Evolutionary conservation across 2,113 vertebrate species (phyloP).

Genomic region (Muntiacus muntjak): DNA sequence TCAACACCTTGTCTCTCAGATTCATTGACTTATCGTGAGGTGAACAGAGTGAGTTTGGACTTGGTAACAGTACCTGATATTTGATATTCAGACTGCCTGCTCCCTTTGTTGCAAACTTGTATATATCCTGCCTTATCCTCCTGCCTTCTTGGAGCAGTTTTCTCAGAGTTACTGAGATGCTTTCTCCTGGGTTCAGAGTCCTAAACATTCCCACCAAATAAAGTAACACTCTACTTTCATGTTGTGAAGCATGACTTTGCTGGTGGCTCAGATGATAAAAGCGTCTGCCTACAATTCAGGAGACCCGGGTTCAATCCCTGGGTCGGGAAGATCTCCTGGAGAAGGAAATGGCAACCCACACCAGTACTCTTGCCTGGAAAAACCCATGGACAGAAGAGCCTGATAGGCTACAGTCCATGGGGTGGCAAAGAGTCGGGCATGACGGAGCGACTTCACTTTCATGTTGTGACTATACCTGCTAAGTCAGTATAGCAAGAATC

Average conservation of each 20-base stretch:
- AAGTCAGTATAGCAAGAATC: not conserved
- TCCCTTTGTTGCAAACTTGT: not conserved
- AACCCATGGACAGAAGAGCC: accelerated
- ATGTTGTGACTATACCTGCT: not conserved
- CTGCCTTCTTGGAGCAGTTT: not conserved
- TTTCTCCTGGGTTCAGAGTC: not conserved
- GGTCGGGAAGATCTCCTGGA: not conserved
- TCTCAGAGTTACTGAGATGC: not conserved
- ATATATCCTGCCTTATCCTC: not conserved
- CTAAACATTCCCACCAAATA: not conserved
- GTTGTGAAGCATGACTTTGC: not conserved
- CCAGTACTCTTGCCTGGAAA: not conserved
- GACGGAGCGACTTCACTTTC: not conserved
- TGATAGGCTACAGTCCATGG: not conserved
- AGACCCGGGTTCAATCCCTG: not conserved
- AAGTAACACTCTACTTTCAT: not conserved
- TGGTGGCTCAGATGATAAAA: not conserved
- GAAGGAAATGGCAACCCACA: not conserved
- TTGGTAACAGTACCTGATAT: not conserved
- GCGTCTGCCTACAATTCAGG: not conserved
- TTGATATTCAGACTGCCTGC: not conserved
- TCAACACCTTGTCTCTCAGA: not conserved
- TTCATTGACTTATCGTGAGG: not conserved
- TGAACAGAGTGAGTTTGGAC: not conserved
- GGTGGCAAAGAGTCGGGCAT: not conserved